phyloP scores from a whole-genome alignment of 2,797 vertebrate genomes.

The Characodon lateralis region DNA sequence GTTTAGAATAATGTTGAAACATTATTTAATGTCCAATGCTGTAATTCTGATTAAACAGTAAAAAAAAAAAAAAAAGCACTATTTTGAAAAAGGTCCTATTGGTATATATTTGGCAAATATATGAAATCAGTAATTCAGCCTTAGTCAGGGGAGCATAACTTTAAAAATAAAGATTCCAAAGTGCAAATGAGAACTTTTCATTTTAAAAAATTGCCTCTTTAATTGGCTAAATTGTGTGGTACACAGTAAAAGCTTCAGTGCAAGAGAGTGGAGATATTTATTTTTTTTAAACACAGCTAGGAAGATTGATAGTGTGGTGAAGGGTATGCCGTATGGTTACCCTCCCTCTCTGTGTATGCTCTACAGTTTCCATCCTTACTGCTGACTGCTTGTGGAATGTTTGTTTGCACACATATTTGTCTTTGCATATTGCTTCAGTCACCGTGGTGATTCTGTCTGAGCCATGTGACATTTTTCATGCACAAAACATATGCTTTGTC shows the following conservation, averaged over 20 bases:
- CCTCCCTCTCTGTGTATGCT: conserved; percentile 21
- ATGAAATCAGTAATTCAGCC: conserved; percentile 17
- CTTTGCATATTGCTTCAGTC: conserved; percentile 29
- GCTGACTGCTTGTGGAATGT: conserved; percentile 21
- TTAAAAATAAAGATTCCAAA: conserved; percentile 20
- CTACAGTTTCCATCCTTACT: conserved; percentile 23
- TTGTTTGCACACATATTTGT: conserved; percentile 41
- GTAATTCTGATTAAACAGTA: not conserved
- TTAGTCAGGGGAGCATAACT: conserved; percentile 5
- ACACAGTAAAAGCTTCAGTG: conserved; percentile 40
- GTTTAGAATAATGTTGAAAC: not conserved
- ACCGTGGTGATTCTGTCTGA: conserved; percentile 28
- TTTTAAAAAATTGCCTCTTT: conserved; percentile 21
- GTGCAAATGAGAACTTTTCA: conserved; percentile 16
- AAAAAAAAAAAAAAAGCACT: not conserved
- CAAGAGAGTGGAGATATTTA: conserved; percentile 30
- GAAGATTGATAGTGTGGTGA: conserved; percentile 35
- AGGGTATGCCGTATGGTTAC: conserved; percentile 28
- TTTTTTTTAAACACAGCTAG: conserved; percentile 39
- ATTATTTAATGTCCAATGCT: not conserved
- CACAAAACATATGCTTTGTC: conserved; percentile 20
- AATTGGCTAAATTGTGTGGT: conserved; percentile 24
- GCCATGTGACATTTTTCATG: conserved; percentile 18
- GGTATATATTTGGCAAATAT: conserved; percentile 16
- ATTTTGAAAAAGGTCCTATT: not conserved